Evolutionary conservation across 2,888 invertebrate genomes (phyloP).

Genomic region (Morinoia aosen): DNA sequence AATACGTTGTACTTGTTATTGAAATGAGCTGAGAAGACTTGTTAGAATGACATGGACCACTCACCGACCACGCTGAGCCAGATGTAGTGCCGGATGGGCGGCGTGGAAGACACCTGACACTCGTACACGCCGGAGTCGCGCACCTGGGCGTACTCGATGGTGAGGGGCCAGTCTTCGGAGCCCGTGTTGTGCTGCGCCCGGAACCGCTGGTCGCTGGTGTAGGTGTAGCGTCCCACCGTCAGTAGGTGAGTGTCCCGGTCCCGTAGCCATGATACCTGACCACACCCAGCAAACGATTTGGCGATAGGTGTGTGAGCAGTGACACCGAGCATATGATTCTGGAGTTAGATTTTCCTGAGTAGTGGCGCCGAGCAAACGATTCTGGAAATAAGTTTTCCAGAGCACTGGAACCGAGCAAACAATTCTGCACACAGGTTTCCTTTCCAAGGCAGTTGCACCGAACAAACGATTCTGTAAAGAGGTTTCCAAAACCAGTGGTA

Average conservation of each 20-base stretch:
- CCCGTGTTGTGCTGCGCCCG: slow-evolving; percentile 62
- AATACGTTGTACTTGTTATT: not conserved
- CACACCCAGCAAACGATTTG: not conserved
- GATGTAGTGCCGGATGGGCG: slow-evolving; percentile 65
- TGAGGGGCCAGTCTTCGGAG: slow-evolving; percentile 66
- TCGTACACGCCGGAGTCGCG: slow-evolving; percentile 66
- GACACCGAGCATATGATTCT: no score
- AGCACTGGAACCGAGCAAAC: no score
- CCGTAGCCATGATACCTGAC: slow-evolving; percentile 61
- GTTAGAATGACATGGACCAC: slow-evolving; percentile 25
- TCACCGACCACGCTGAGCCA: slow-evolving; percentile 67
- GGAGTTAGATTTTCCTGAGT: no score
- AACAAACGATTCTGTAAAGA: no score
- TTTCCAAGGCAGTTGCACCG: no score
- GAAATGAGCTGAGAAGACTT: no score
- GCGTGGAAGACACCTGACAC: slow-evolving; percentile 66
- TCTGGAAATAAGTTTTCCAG: no score
- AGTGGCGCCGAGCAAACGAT: no score
- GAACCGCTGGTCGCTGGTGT: slow-evolving; percentile 61
- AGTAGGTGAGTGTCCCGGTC: slow-evolving; percentile 63
- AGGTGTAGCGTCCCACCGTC: slow-evolving; percentile 62
- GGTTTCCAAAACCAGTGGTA: no score
- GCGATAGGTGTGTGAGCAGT: no score
- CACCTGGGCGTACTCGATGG: slow-evolving; percentile 64
- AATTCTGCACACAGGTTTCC: no score